Conservation (phyloP, 2,797 vertebrate genomes). For the Sebastes variabilis region DNA sequence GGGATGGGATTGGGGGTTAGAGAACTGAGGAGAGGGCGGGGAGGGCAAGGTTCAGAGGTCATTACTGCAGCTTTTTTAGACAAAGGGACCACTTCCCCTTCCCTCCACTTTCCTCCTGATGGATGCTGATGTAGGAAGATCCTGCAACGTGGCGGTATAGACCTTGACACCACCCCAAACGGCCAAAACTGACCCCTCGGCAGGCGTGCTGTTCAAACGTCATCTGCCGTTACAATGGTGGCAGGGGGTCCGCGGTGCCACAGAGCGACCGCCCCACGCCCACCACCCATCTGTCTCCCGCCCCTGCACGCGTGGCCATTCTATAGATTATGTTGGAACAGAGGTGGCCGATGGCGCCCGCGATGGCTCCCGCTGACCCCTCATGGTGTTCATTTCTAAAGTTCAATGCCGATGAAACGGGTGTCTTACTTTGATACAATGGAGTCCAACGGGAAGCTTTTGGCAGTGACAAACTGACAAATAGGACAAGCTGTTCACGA, state of each 20-base stretch:
- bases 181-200: constrained; percentile 48
- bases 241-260: constrained; percentile 44
- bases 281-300: constrained; percentile 80
- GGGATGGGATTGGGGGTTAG: constrained; percentile 66
- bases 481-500: constrained; percentile 28
- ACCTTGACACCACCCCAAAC: constrained; percentile 70
- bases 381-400: constrained; percentile 32
- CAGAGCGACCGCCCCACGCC: constrained; percentile 54
- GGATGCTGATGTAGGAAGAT: constrained; percentile 66
- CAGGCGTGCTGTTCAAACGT: constrained; percentile 46
- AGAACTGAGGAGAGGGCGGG: constrained; percentile 44
- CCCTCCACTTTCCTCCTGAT: constrained; percentile 76
- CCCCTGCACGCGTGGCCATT: constrained; percentile 64
- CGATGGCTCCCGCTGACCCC: constrained; percentile 51
- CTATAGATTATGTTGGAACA: constrained; percentile 55
- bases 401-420: constrained; percentile 58
- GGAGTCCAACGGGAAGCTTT: constrained; percentile 18
- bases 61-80: constrained; percentile 82
- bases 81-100: constrained; percentile 82
- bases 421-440: constrained; percentile 37
- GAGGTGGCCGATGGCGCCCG: constrained; percentile 30
- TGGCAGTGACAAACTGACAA: constrained; percentile 36
- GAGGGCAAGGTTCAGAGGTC: constrained; percentile 83
- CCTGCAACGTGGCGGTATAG: constrained; percentile 59
- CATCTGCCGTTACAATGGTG: constrained; percentile 66